Conservation (phyloP, 1,140 invertebrate species). For the Colletes latitarsis region DNA sequence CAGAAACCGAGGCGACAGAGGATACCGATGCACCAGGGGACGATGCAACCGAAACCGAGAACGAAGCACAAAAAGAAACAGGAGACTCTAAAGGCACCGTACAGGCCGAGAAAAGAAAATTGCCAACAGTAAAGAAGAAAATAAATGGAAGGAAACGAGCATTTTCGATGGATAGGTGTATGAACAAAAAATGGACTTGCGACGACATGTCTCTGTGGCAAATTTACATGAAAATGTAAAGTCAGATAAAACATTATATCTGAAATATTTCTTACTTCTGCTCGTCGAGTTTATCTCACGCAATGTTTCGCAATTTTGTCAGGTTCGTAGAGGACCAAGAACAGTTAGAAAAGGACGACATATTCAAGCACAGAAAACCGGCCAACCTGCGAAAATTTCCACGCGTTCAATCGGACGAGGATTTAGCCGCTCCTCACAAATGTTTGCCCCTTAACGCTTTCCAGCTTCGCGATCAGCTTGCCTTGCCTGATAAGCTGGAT, state of each 20-base stretch:
- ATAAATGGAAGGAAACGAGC: not conserved
- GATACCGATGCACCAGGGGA: not conserved
- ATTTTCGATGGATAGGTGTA: constrained; percentile 26
- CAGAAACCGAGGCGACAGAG: constrained; percentile 3
- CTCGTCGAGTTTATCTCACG: not conserved
- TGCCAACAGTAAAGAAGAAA: not conserved
- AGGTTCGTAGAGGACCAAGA: constrained; percentile 61
- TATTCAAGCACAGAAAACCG: constrained; percentile 50
- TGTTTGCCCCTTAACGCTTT: constrained; percentile 64
- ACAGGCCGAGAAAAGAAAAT: not conserved
- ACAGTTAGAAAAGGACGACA: constrained; percentile 49
- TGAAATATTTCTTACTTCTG: no score
- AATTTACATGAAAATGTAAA: constrained; percentile 62
- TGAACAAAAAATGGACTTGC: constrained; percentile 46
- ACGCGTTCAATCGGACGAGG: constrained; percentile 43
- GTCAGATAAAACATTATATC: no score
- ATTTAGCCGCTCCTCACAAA: constrained; percentile 30
- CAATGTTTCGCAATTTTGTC: not conserved
- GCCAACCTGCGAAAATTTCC: constrained; percentile 48
- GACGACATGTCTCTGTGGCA: constrained; percentile 57
- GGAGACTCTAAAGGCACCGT: no score
- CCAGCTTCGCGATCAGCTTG: constrained; percentile 33
- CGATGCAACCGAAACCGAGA: not conserved
- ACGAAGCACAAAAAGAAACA: not conserved
- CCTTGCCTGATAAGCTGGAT: constrained; percentile 49